Conservation (phyloP, 2,797 vertebrate genomes). For the Vireo griseus region DNA sequence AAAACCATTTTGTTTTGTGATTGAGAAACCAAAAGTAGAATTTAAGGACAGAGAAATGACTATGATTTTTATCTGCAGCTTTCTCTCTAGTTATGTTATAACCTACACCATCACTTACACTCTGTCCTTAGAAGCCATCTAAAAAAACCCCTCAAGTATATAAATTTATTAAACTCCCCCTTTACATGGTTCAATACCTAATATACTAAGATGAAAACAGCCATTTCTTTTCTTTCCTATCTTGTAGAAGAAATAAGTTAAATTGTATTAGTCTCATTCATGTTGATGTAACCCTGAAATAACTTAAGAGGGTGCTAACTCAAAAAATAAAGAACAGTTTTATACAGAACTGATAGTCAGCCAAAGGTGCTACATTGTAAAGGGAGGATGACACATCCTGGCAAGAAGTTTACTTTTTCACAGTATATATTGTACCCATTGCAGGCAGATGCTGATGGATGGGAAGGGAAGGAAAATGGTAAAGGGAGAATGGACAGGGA, state of each 20-base stretch:
- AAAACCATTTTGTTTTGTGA: background rate
- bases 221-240: background rate
- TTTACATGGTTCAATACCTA: background rate
- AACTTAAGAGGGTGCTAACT: background rate
- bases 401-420: background rate
- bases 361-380: background rate
- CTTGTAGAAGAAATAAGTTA: background rate
- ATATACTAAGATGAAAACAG: background rate
- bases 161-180: background rate
- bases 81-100: background rate
- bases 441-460: background rate
- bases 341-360: background rate
- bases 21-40: slow-evolving; percentile 21
- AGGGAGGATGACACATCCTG: background rate
- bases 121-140: background rate
- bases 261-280: background rate
- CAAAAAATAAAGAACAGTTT: background rate
- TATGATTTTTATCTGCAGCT: background rate
- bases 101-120: background rate
- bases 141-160: background rate
- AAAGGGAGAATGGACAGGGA: background rate
- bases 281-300: background rate
- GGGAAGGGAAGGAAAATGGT: background rate
- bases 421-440: background rate
- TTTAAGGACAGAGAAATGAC: background rate